Percentiles rank a stretch among this genome's conserved stretches.
phyloP scores from a whole-genome alignment of 2,888 invertebrate genomes.

The Scotopteryx bipunctaria region DNA sequence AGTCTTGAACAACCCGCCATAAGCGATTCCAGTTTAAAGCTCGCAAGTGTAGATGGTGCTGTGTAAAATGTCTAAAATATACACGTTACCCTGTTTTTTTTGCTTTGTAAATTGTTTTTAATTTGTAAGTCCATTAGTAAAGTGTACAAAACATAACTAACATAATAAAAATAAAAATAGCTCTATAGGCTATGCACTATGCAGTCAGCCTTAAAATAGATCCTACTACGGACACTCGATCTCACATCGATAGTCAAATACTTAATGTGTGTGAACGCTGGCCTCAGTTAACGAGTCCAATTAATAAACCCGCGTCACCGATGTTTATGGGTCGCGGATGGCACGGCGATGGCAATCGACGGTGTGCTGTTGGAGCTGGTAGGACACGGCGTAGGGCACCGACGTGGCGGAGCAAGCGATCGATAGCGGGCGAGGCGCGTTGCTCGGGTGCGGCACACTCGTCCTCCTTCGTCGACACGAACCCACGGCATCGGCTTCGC shows the following conservation, averaged over 20 bases:
- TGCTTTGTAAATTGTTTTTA: too few species aligned
- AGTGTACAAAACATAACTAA: not conserved
- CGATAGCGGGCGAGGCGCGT: conserved; percentile 73
- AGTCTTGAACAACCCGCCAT: too few species aligned
- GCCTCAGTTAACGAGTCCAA: not conserved
- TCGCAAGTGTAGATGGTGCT: too few species aligned
- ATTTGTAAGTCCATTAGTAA: too few species aligned
- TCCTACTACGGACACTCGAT: conserved; percentile 2
- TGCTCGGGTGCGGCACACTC: conserved; percentile 47
- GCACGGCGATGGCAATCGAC: conserved; percentile 8
- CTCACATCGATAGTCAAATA: not conserved
- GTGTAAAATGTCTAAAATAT: too few species aligned
- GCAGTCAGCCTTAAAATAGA: not conserved
- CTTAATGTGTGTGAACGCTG: not conserved
- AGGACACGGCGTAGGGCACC: conserved; percentile 46
- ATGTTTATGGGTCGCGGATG: conserved; percentile 15
- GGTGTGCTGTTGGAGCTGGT: conserved; percentile 6
- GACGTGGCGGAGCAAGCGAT: conserved; percentile 56
- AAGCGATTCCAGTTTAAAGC: too few species aligned
- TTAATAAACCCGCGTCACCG: conserved; percentile 2
- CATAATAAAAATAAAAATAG: not conserved
- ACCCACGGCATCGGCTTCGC: conserved; percentile 3
- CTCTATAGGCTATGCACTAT: not conserved
- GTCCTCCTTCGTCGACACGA: conserved; percentile 21
- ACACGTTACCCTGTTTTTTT: too few species aligned